Percentiles rank a stretch among this genome's conserved stretches.
phyloP scores from a whole-genome alignment of 1,140 invertebrate species.

The Eumaeus atala region DNA sequence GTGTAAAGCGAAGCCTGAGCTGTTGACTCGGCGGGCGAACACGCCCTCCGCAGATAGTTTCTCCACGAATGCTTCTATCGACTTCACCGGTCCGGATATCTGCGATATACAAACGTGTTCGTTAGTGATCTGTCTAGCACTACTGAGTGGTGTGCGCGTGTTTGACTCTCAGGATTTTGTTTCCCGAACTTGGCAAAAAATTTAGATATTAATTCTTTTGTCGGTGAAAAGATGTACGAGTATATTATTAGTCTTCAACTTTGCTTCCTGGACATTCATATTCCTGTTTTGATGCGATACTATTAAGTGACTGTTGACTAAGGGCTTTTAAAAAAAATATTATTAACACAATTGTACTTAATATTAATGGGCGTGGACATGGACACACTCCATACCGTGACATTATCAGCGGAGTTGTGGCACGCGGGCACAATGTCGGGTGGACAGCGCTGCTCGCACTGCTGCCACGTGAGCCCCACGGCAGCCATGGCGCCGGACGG shows the following conservation, averaged over 20 bases:
- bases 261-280: too few relatives aligned
- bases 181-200: too few relatives aligned
- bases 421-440: conserved; percentile 89
- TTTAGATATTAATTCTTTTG: too few relatives aligned
- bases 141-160: too few relatives aligned
- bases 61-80: conserved; percentile 83
- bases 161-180: not conserved
- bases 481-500: conserved; percentile 88
- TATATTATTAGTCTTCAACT: too few relatives aligned
- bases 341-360: too few relatives aligned
- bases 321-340: too few relatives aligned
- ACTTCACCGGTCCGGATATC: conserved; percentile 88
- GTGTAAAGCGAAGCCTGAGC: conserved; percentile 94
- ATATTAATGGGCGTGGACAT: too few relatives aligned
- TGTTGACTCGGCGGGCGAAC: conserved; percentile 92
- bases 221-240: too few relatives aligned
- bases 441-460: conserved; percentile 84
- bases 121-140: too few relatives aligned
- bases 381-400: conserved; percentile 78
- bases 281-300: too few relatives aligned
- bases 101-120: conserved; percentile 15
- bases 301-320: too few relatives aligned
- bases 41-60: conserved; percentile 84
- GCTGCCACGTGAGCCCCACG: conserved; percentile 91
- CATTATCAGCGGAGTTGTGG: conserved; percentile 93